Percentiles rank a stretch among this genome's conserved stretches.
These are phyloP conservation scores for Strix aluco DNA, from an alignment of 2,113 vertebrate genomes.

Conservation along the genomic window DNA sequence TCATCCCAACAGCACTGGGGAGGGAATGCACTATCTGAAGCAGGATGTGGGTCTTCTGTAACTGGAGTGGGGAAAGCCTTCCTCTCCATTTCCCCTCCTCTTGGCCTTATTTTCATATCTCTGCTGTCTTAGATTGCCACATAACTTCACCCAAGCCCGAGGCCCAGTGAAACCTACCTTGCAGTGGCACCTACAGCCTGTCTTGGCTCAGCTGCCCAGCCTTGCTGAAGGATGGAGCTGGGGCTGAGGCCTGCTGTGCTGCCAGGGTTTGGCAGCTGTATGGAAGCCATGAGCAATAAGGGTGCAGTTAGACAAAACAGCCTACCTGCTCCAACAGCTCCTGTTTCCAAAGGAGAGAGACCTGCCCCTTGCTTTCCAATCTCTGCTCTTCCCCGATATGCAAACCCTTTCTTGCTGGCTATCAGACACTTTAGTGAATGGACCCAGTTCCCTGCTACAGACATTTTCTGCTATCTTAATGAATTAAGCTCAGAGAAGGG, in stretches of 20 bases:
- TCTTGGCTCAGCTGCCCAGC: background rate
- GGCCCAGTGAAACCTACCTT: background rate
- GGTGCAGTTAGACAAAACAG: background rate
- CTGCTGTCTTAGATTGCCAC: background rate
- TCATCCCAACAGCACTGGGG: background rate
- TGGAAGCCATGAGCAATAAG: background rate
- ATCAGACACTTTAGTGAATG: background rate
- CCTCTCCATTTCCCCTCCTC: background rate
- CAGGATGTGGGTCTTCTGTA: background rate
- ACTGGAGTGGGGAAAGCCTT: background rate
- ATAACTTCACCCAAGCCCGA: background rate
- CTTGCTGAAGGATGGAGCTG: background rate
- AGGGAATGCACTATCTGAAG: background rate
- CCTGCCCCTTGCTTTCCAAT: background rate
- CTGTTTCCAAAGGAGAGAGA: background rate
- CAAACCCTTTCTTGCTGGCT: background rate
- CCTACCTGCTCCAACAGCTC: background rate
- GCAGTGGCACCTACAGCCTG: background rate
- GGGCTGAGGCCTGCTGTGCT: accelerated
- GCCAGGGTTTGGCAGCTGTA: background rate
- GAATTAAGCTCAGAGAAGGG: background rate
- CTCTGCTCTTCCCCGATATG: background rate
- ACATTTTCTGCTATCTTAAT: background rate
- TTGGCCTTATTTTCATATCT: background rate
- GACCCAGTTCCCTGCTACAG: background rate